These are phyloP conservation scores for Platynereis dumerilii DNA, from an alignment of 2,888 invertebrate species.

Conservation along the genomic window DNA sequence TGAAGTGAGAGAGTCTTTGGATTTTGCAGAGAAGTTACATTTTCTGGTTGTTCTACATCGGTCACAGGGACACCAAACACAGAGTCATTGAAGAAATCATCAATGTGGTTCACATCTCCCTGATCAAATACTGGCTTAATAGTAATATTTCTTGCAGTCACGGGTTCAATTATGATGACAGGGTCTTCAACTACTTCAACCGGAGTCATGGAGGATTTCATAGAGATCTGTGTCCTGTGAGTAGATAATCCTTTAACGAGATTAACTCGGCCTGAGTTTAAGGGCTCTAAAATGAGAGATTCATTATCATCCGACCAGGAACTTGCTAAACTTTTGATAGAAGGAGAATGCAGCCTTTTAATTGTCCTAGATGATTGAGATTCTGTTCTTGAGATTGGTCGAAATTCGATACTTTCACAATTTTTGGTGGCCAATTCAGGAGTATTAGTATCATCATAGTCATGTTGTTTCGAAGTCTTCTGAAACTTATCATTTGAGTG, in stretches of 20 bases:
- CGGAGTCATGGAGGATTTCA: not conserved
- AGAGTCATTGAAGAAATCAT: slow-evolving; percentile 49
- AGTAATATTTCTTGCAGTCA: not conserved
- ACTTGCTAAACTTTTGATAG: slow-evolving; percentile 38
- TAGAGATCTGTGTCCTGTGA: not conserved
- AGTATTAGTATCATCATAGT: not conserved
- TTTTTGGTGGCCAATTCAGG: not conserved
- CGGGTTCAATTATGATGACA: not conserved
- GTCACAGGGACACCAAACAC: slow-evolving; percentile 55
- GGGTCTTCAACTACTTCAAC: not conserved
- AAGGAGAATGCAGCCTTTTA: not conserved
- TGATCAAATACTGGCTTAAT: no score
- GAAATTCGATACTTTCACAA: no score
- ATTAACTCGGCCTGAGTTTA: slow-evolving; percentile 17
- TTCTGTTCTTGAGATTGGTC: not conserved
- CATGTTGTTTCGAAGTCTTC: not conserved
- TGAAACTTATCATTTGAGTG: not conserved
- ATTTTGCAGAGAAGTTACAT: not conserved
- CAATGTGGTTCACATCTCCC: slow-evolving; percentile 36
- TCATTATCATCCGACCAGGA: slow-evolving; percentile 53
- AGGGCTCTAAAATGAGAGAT: slow-evolving; percentile 25
- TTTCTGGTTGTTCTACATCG: slow-evolving; percentile 42
- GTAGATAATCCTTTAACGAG: slow-evolving; percentile 1
- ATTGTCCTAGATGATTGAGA: no score
- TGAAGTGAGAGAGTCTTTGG: slow-evolving; percentile 2